phyloP scores from a whole-genome alignment of 1,140 invertebrate genomes.

The Pseudomyrmex cubaensis region DNA sequence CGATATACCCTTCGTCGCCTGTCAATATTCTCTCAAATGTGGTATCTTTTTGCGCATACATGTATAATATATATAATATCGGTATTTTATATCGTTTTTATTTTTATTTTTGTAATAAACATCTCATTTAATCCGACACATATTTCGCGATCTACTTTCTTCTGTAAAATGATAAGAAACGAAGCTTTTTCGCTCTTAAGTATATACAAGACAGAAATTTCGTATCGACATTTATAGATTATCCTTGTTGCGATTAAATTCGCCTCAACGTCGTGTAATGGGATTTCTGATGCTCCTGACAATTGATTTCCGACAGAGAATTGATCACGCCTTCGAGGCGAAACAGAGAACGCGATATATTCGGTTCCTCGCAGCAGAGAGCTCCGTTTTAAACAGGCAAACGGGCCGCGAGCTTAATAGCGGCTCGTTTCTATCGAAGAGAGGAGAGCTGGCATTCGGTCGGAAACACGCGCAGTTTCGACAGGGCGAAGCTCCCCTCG shows the following conservation, averaged over 20 bases:
- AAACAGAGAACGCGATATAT: constrained; percentile 27
- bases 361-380: constrained; percentile 61
- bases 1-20: not conserved
- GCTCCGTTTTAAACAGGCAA: constrained; percentile 62
- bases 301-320: constrained; percentile 1
- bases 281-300: not conserved
- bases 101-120: not conserved
- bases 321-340: constrained; percentile 51
- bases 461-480: constrained; percentile 67
- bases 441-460: constrained; percentile 46
- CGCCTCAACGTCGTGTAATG: too few relatives aligned
- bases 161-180: not conserved
- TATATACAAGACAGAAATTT: not conserved
- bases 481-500: constrained; percentile 60
- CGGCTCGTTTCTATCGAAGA: constrained; percentile 60
- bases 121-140: too few relatives aligned
- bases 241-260: not conserved
- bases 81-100: too few relatives aligned
- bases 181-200: not conserved
- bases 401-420: constrained; percentile 69
- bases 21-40: constrained; percentile 1
- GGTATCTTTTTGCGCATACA: not conserved
- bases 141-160: too few relatives aligned
- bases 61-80: not conserved
- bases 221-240: too few relatives aligned